These are phyloP conservation scores for Alviniconcha strummeri DNA, from an alignment of 2,888 invertebrate genomes.

Conservation along the genomic window DNA sequence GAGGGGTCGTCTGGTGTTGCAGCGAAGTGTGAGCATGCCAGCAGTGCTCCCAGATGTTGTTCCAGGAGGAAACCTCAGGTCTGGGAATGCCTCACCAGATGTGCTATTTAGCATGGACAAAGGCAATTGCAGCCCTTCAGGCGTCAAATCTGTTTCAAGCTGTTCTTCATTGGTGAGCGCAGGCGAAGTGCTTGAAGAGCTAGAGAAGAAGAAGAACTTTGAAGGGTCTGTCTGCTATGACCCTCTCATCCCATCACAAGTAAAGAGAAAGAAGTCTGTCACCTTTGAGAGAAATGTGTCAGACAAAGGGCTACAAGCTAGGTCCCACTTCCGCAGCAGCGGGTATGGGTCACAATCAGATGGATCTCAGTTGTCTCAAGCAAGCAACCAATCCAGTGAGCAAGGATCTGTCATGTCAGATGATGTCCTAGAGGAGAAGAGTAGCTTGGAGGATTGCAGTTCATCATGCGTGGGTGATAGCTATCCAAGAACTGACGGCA, in stretches of 20 bases:
- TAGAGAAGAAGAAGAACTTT: slow-evolving; percentile 26
- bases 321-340: slow-evolving; percentile 34
- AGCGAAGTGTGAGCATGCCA: slow-evolving; percentile 31
- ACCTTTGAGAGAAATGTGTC: slow-evolving; percentile 28
- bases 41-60: slow-evolving; percentile 28
- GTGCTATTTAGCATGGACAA: not conserved
- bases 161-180: not conserved
- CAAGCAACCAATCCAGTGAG: slow-evolving; percentile 21
- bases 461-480: no score
- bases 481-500: not conserved
- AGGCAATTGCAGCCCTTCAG: not conserved
- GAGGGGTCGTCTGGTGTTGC: not conserved
- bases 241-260: not conserved
- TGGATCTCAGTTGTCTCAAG: slow-evolving; percentile 6
- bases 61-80: not conserved
- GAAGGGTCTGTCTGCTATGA: slow-evolving; percentile 31
- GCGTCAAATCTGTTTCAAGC: not conserved
- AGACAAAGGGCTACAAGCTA: slow-evolving; percentile 24
- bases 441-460: not conserved
- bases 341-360: slow-evolving; percentile 35
- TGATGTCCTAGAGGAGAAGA: not conserved
- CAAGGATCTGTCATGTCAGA: slow-evolving; percentile 20
- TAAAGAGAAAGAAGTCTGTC: slow-evolving; percentile 32
- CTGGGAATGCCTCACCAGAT: slow-evolving; percentile 26
- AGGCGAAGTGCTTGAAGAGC: not conserved